These are phyloP conservation scores for Cataglyphis albicans DNA, from an alignment of 2,888 invertebrate species.

Conservation along the genomic window DNA sequence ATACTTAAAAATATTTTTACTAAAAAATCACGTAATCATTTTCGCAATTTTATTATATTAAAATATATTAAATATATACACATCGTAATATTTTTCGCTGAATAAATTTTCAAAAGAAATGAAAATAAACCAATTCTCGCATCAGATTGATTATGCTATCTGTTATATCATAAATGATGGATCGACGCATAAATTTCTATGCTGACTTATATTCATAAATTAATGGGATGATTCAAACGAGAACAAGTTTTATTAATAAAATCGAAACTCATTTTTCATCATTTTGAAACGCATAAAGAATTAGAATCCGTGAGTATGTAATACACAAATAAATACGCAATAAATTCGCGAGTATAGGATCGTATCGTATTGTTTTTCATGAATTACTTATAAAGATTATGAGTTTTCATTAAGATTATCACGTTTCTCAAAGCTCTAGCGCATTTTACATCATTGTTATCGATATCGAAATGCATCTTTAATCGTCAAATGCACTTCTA, in stretches of 20 bases:
- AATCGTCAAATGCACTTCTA: not conserved
- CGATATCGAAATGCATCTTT: not conserved
- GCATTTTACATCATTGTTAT: not conserved
- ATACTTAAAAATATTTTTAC: not conserved
- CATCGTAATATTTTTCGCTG: not conserved
- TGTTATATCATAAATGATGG: conserved; percentile 2
- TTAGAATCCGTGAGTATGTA: not conserved
- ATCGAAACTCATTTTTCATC: not conserved
- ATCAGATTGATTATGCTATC: conserved; percentile 13
- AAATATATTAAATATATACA: not conserved
- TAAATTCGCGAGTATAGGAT: not conserved
- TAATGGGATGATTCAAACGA: not conserved
- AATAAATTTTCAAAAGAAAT: not conserved
- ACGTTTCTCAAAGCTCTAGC: not conserved
- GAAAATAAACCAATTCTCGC: conserved; percentile 11
- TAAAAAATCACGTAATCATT: not conserved
- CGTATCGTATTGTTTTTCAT: not conserved
- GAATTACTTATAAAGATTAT: not conserved
- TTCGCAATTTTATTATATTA: not conserved
- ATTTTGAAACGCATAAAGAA: not conserved
- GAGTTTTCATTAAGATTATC: not conserved
- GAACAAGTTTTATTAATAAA: not conserved
- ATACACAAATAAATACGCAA: not conserved
- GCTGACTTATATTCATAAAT: not conserved
- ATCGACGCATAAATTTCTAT: not conserved